Conservation (phyloP, 2,797 vertebrate genomes). For the Myotis findleyi region DNA sequence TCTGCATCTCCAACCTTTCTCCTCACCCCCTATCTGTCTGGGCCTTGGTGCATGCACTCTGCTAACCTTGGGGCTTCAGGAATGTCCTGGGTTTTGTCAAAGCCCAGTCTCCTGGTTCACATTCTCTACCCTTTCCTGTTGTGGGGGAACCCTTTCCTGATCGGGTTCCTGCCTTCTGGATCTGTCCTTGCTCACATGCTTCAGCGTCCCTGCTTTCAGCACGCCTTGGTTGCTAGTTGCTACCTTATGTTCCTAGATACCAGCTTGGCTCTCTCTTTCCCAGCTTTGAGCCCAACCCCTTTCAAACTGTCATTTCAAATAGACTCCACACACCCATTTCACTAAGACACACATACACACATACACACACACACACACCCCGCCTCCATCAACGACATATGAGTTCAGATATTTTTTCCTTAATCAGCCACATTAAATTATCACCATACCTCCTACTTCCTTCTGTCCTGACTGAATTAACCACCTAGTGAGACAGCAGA, state of each 20-base stretch:
- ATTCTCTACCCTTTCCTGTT: not conserved
- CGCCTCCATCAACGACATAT: not conserved
- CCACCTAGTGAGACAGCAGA: too few species aligned
- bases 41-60: not conserved
- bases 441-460: not conserved
- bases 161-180: not conserved
- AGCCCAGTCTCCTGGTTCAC: not conserved
- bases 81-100: not conserved
- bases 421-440: not conserved
- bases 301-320: constrained; percentile 3
- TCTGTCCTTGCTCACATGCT: not conserved
- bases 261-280: not conserved
- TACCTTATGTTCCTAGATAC: not conserved
- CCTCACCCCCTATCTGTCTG: too few species aligned
- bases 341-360: not conserved
- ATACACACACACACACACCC: not conserved
- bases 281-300: not conserved
- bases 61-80: not conserved
- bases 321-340: not conserved
- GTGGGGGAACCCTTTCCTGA: not conserved
- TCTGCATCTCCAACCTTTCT: not conserved
- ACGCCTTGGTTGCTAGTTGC: not conserved
- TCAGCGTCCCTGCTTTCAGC: not conserved
- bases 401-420: not conserved
- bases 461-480: constrained; percentile 20